Percentiles rank a stretch among this genome's conserved stretches.
phyloP scores from a whole-genome alignment of 2,888 invertebrate species.

The Embidobia sp. region DNA sequence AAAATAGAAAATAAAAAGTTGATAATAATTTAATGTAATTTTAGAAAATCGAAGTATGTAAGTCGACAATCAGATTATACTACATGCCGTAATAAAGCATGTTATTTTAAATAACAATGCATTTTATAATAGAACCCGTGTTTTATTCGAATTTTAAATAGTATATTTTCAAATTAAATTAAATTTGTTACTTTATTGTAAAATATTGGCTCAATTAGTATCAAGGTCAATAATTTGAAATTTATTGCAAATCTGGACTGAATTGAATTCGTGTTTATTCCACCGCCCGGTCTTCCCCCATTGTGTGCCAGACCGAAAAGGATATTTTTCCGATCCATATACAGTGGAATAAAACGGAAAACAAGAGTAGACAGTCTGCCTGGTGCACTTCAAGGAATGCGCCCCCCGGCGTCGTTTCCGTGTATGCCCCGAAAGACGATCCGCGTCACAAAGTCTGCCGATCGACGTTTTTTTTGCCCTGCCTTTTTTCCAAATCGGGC shows the following conservation, averaged over 20 bases:
- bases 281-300: conserved; percentile 10
- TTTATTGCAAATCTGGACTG: conserved; percentile 39
- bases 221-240: conserved; percentile 24
- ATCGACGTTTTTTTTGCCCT: conserved; percentile 9
- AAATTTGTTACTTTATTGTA: too few relatives aligned
- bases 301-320: conserved; percentile 39
- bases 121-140: too few relatives aligned
- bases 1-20: too few relatives aligned
- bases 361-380: conserved; percentile 47
- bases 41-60: too few relatives aligned
- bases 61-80: too few relatives aligned
- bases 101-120: too few relatives aligned
- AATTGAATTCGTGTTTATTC: conserved; percentile 27
- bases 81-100: too few relatives aligned
- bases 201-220: too few relatives aligned
- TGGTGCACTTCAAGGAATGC: conserved; percentile 53
- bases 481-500: conserved; percentile 1
- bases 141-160: too few relatives aligned
- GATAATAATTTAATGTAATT: too few relatives aligned
- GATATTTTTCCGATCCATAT: conserved; percentile 35
- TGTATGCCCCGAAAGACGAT: conserved; percentile 21
- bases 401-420: conserved; percentile 53
- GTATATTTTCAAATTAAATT: too few relatives aligned
- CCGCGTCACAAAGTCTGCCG: conserved; percentile 57
- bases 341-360: conserved; percentile 10